Base-by-base conservation (phyloP, 1,140 invertebrate genomes). In the Chrysomallon squamiferum region DNA sequence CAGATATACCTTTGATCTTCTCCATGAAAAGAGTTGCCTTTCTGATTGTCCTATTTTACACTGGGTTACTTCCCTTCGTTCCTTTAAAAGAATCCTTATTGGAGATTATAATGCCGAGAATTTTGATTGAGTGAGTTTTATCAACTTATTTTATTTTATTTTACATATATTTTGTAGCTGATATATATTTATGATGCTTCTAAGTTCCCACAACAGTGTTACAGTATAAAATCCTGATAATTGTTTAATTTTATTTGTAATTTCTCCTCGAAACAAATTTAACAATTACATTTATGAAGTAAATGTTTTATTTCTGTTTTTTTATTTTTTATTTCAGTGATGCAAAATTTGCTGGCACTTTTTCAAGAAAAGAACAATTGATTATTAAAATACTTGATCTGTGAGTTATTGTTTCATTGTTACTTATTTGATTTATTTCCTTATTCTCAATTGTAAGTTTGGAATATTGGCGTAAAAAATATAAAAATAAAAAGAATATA, bases 51-150 rank as follows among this genome's bases (percentile, higher is more conserved):
- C 78, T 89, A 18, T 88, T 89, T 71, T 91, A 91, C 74, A 88
- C 90, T 67, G 91, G 91, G 35, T 81, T 92, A 35, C 85, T 92
- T 62, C 91, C 91, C 69, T 92, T 92, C 85, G 77, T 92, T 58
- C 89, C 90, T 62, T 65, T 93, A 15, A 89, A 88, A 77, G 91
- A 92, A 86, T 89, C 90, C 6, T 89, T 90, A 72, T 86, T 91
- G 54, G 91, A 92, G 83, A 88, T 92, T 64, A 88, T 91, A 76
- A 87, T 92, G 83, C 91, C 91, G 60, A 88, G 87, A 22, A 88
- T 90, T 65, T 87, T 89, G 22, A 65, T 80, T n/a, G 68, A 75
- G 73, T 78, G 70, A 67, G 70, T 71, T 59, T 2, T 9, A 49
- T 41, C 58, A 7, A 7, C 6, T 38, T 38, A 38, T 38, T 38